Base-by-base conservation (phyloP, 1,140 invertebrate genomes). In the Camponotus floridanus region DNA sequence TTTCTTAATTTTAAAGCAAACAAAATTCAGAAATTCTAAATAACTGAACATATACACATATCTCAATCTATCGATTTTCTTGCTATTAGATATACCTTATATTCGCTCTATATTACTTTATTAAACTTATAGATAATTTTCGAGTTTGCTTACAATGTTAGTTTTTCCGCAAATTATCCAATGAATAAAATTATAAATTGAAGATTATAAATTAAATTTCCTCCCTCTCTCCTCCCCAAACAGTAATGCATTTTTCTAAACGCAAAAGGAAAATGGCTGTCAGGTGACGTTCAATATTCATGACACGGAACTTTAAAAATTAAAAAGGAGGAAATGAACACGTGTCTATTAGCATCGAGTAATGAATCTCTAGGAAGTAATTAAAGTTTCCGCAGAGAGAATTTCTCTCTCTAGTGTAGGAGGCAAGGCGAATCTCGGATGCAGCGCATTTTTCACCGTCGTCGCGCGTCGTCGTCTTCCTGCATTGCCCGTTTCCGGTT, bases 341-440 rank as follows among this genome's bases (percentile, higher is more conserved):
- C 89, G 91, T 92, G 92, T 93, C 92, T 91, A 93, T 93, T 93
- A 93, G 91, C 92, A 93, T 93, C 91, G 90, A 93, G 91, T 93
- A 93, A 93, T 93, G 92, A 93, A 93, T 93, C 91, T 87, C 91
- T 87, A 86, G 91, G 86, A 93, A 93, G 92, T 93, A 93, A 93
- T 93, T 93, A 93, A 93, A 93, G 92, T 93, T 93, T 93, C 88
- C 89, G 79, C 88, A 76, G 74, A 90, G 91, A 81, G 91, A 92
- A 93, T 92, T 90, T 91, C 59, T 74, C 85, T 70, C 87, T 26
- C 26, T n/a, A n/a, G 62, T 84, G 78, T 67, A 48, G 81, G 65
- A 81, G 71, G 78, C 61, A 62, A 67, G 64, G 64, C 33, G 48
- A 86, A 76, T 73, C 86, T 36, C 55, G 76, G 86, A 92, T 89